Base-by-base conservation (phyloP, 2,888 invertebrate genomes). In the Zootermopsis nevadensis region DNA sequence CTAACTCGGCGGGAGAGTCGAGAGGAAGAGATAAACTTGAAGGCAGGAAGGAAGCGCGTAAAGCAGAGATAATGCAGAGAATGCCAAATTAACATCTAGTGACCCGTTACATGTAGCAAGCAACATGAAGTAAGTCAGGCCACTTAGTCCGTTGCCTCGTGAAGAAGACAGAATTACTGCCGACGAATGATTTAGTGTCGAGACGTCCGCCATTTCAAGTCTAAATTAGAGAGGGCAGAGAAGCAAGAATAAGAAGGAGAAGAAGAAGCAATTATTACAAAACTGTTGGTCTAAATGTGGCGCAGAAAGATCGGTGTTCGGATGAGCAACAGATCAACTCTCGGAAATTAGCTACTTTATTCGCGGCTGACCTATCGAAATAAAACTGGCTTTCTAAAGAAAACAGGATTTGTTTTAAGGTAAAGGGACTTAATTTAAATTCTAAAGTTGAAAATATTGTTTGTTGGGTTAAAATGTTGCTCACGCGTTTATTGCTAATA, bases 61-160 rank as follows among this genome's bases (percentile, higher is more conserved):
- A n/a, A 60, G n/a, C n/a, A 27, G n/a, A 60, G 60, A n/a, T n/a
- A 27, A 79, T 15, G 27, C 22, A 60, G n/a, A 79, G 66, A 38
- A 79, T 66, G 79, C 79, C 79, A 79, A 79, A 79, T 79, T 79
- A 79, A 79, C 79, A 66, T 79, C 79, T 66, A 79, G 79, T 38
- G 79, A 79, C 79, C 79, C 79, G 77, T 77, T 53, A 55, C 55
- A 77, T 77, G 55, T 55, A 77, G 77, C 77, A 79, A 79, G 79
- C 35, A 79, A 79, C 79, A 79, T 33, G 79, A 60, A 79, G 79
- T 79, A 35, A 60, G 60, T 19, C 79, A 79, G 79, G 35, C 79
- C 79, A 79, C 66, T 79, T 79, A 79, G 77, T 55, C 55, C 55
- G 77, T 24, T 77, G 53, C 79, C 35, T 79, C 60, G n/a, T 60